Percentiles rank a stretch among this genome's conserved stretches.
Conservation (phyloP, 2,797 vertebrate genomes). For the Danio tinwini region DNA sequence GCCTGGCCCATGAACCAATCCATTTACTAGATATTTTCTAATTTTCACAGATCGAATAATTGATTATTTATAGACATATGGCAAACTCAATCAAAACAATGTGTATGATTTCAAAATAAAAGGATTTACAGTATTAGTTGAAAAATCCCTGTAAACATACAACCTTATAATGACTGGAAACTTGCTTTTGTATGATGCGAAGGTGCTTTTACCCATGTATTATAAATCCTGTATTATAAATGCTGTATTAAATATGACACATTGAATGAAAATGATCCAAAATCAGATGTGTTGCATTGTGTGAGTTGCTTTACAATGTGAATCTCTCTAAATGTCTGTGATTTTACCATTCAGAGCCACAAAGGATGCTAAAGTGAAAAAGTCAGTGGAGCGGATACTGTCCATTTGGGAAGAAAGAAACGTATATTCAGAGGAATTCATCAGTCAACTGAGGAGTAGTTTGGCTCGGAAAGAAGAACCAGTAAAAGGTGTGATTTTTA, state of each 20-base stretch:
- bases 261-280: neutral
- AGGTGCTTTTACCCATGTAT: neutral
- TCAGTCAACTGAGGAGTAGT: conserved; percentile 82
- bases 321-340: neutral
- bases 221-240: neutral
- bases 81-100: too few relatives aligned
- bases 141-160: too few relatives aligned
- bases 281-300: neutral
- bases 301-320: neutral
- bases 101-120: too few relatives aligned
- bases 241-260: neutral
- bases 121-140: too few relatives aligned
- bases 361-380: conserved; percentile 88
- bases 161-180: neutral
- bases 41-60: too few relatives aligned
- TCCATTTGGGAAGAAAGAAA: conserved; percentile 96
- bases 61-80: too few relatives aligned
- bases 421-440: conserved; percentile 91
- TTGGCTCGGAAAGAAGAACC: conserved; percentile 85
- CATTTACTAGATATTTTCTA: too few relatives aligned
- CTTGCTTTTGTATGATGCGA: neutral
- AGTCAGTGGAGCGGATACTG: conserved; percentile 91
- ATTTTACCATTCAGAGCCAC: conserved; percentile 62
- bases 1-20: too few relatives aligned
- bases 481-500: conserved; percentile 48